Conservation (phyloP, 2,113 vertebrate genomes). For the Hemiscyllium ocellatum region DNA sequence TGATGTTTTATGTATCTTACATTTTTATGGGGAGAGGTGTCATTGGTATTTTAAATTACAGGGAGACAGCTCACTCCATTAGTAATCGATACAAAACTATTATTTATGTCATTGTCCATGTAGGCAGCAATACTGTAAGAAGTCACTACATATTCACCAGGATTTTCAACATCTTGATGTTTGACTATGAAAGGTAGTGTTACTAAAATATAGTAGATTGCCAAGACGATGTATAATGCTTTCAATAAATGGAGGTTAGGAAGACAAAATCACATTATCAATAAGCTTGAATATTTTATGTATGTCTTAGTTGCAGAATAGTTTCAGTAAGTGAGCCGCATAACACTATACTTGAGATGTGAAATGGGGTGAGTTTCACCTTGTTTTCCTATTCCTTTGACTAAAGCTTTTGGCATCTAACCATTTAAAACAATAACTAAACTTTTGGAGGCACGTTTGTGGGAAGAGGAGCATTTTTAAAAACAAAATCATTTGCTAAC, state of each 20-base stretch:
- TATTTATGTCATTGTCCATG: slow-evolving; percentile 7
- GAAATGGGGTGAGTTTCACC: background rate
- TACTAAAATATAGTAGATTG: slow-evolving; percentile 24
- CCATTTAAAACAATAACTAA: background rate
- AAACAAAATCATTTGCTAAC: background rate
- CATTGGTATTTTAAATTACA: background rate
- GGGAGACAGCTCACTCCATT: background rate
- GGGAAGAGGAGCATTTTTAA: background rate
- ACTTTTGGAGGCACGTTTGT: background rate
- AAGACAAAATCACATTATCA: background rate
- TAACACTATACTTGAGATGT: background rate
- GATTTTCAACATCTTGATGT: background rate
- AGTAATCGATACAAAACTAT: background rate
- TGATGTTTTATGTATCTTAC: slow-evolving; percentile 1
- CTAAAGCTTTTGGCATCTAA: background rate
- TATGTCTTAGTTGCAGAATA: background rate
- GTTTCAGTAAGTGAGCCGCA: slow-evolving; percentile 3
- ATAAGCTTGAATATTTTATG: background rate
- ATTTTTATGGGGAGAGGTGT: background rate
- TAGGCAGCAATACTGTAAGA: background rate
- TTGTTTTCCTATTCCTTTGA: background rate
- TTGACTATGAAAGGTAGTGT: background rate
- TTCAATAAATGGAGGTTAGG: background rate
- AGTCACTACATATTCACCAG: background rate
- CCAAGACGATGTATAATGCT: background rate